Conservation (phyloP, 2,888 invertebrate species). For the Petrolisthes cinctipes region DNA sequence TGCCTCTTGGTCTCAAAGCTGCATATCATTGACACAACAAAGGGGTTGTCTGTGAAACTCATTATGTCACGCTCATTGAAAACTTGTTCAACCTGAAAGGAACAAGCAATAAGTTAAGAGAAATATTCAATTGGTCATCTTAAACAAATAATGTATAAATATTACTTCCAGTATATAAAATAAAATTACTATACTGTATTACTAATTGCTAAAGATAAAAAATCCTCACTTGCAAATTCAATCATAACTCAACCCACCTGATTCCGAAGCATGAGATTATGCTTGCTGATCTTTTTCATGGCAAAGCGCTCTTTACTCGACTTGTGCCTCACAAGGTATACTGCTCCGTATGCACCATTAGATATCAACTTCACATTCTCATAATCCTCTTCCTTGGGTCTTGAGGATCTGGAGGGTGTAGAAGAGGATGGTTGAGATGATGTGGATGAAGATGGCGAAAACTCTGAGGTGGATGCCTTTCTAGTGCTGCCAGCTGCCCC, state of each 20-base stretch:
- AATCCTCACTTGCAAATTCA: too few relatives aligned
- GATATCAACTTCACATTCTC: constrained; percentile 97
- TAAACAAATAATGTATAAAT: neutral
- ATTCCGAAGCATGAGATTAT: constrained; percentile 95
- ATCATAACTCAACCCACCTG: constrained; percentile 70
- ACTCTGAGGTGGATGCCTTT: constrained; percentile 46
- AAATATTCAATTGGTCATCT: too few relatives aligned
- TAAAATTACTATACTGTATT: too few relatives aligned
- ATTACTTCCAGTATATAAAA: neutral
- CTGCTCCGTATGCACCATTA: constrained; percentile 99
- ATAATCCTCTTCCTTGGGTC: constrained; percentile 93
- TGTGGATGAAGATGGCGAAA: constrained; percentile 46
- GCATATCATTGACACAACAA: constrained; percentile 99
- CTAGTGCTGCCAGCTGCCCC: constrained; percentile 14
- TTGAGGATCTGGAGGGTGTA: constrained; percentile 39
- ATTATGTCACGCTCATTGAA: constrained; percentile 99
- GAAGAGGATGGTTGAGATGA: constrained; percentile 50
- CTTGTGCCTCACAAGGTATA: constrained; percentile 96
- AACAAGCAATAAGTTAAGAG: neutral
- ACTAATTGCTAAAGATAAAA: too few relatives aligned
- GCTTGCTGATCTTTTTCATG: constrained; percentile 99
- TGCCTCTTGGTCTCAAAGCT: constrained; percentile 99
- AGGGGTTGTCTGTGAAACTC: constrained; percentile 99
- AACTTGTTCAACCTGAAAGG: constrained; percentile 85
- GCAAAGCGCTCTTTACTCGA: constrained; percentile 94